Evolutionary conservation across 2,888 invertebrate genomes (phyloP), one percentile per base, ranked within the genome.

Genomic region (Epiperipatus broadwayi): DNA sequence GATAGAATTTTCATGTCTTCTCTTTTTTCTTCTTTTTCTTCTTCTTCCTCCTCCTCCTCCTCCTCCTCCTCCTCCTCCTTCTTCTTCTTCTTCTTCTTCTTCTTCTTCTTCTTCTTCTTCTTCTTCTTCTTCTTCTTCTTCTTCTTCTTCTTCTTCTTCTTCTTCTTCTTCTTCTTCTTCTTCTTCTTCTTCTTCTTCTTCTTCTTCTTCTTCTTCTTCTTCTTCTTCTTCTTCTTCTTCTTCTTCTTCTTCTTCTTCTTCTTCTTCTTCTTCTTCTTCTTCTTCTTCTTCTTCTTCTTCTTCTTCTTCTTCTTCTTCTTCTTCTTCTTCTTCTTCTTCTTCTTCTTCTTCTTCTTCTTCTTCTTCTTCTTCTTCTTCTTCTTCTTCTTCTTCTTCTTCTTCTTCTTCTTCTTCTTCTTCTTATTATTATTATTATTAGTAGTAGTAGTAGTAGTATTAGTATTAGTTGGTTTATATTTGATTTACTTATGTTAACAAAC

Each of bases 51-150:
- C n/a, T n/a, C n/a, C n/a, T n/a, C n/a, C n/a, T n/a, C n/a, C 25
- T 8, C 25, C 25, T 25, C 25, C 10, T 8, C 25, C 10, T 10
- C 25, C 10, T 10, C 10, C 25, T 25, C 25, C 25, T 25, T 8
- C 30, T 39, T 29, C 39, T 39, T 31, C 41, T 44, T 38, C 40
- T 44, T 41, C 36, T 44, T 28, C 43, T 39, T 35, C 35, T 43
- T 35, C 35, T 43, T 39, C 38, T 43, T 39, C 29, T 43, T 39
- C 34, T 43, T 39, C 38, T 43, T 37, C 41, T 43, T 42, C 36
- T 39, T 39, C 39, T 40, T 43, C 39, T 43, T 43, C 39, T 43
- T 39, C 39, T 43, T 43, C 39, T 43, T 43, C 36, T 44, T 32
- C 39, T 44, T 35, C 31, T 44, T 35, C 32, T 39, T 35, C 33